Evolutionary conservation across 2,797 vertebrate genomes (phyloP).

Genomic region (Microcaecilia unicolor): DNA sequence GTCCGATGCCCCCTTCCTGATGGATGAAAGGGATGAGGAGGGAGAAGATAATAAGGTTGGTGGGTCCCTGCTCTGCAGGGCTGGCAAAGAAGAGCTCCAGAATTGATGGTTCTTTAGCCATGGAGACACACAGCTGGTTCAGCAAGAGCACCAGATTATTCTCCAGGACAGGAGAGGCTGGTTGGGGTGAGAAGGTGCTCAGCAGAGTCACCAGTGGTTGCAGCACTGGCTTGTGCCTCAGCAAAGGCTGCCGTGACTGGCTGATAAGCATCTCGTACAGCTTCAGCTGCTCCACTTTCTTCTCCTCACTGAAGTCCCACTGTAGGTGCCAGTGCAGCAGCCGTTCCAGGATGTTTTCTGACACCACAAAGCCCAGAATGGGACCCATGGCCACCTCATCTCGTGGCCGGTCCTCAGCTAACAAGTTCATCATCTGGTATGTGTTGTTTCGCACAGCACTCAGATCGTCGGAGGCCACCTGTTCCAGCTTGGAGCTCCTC

Average conservation of each 20-base stretch:
- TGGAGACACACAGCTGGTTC: constrained; percentile 84
- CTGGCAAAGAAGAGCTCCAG: constrained; percentile 83
- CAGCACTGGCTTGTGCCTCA: constrained; percentile 74
- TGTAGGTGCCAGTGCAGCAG: constrained; percentile 82
- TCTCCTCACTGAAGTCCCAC: constrained; percentile 51
- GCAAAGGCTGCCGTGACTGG: constrained; percentile 82
- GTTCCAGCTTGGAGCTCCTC: constrained; percentile 47
- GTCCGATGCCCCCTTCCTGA: constrained; percentile 82
- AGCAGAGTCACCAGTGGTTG: constrained; percentile 76
- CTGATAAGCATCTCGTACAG: constrained; percentile 93
- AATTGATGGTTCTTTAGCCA: constrained; percentile 77
- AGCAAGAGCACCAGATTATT: constrained; percentile 86
- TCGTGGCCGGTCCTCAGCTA: constrained; percentile 77
- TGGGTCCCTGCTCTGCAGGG: constrained; percentile 65
- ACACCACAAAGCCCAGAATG: constrained; percentile 76
- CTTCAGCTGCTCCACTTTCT: constrained; percentile 74
- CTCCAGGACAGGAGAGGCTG: constrained; percentile 66
- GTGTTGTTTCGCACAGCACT: constrained; percentile 88
- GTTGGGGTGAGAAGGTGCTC: constrained; percentile 69
- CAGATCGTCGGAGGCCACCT: constrained; percentile 70
- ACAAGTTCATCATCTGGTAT: constrained; percentile 87
- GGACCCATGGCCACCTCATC: constrained; percentile 57
- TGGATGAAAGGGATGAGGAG: constrained; percentile 92
- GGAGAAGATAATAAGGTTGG: constrained; percentile 87
- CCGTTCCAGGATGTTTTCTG: constrained; percentile 73